Evolutionary conservation across 2,113 vertebrate genomes (phyloP).

Genomic region (Pelecanoides urinatrix): DNA sequence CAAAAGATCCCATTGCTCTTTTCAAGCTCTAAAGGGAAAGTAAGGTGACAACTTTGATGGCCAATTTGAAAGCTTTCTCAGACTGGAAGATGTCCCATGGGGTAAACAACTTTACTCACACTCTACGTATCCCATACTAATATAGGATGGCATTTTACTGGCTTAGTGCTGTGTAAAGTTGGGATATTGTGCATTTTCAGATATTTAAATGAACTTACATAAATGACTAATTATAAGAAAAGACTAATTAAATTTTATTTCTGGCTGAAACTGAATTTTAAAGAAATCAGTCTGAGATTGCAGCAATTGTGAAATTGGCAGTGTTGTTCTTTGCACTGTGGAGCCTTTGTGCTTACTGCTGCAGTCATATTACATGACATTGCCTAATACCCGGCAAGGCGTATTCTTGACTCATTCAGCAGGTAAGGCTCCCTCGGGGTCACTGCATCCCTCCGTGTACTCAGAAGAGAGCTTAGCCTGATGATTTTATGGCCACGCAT

Average conservation of each 20-base stretch:
- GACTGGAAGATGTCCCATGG: neutral
- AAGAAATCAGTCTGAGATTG: neutral
- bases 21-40: constrained; percentile 25
- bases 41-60: neutral
- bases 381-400: neutral
- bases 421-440: constrained; percentile 1
- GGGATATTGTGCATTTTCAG: neutral
- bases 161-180: neutral
- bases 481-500: neutral
- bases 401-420: constrained; percentile 18
- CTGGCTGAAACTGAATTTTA: neutral
- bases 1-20: neutral
- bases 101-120: neutral
- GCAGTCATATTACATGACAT: neutral
- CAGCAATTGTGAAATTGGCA: constrained; percentile 8
- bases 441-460: neutral
- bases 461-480: neutral
- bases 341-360: constrained; percentile 33
- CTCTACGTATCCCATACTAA: neutral
- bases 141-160: neutral
- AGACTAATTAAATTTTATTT: neutral
- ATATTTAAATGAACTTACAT: neutral
- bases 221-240: neutral
- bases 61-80: neutral
- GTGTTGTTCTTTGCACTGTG: constrained; percentile 32